Percentiles rank a stretch among this genome's conserved stretches.
phyloP scores from a whole-genome alignment of 2,888 invertebrate species.

The Amiota minor region DNA sequence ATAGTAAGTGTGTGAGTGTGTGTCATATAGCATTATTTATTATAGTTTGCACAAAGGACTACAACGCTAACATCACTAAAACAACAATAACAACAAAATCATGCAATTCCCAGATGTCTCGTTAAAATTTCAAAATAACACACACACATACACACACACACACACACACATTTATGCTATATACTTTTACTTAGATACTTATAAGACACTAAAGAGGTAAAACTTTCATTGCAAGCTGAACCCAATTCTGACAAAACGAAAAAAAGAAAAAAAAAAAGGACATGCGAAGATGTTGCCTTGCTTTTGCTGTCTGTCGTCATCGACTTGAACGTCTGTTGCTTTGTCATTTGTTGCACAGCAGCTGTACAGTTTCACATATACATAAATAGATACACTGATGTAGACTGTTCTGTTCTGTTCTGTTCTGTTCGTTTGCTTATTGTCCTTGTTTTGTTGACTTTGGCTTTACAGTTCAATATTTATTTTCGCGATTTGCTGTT shows the following conservation, averaged over 20 bases:
- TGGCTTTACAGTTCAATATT: slow-evolving; percentile 70
- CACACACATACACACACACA: slow-evolving; percentile 24
- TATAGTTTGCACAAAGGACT: slow-evolving; percentile 56
- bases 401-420: slow-evolving; percentile 22
- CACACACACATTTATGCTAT: not conserved
- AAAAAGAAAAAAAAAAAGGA: not conserved
- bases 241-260: too few species aligned
- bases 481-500: slow-evolving; percentile 68
- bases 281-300: slow-evolving; percentile 5
- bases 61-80: slow-evolving; percentile 49
- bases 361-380: slow-evolving; percentile 22
- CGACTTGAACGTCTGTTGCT: not conserved
- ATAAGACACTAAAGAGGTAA: too few species aligned
- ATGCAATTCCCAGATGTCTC: slow-evolving; percentile 62
- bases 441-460: slow-evolving; percentile 56
- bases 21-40: slow-evolving; percentile 60
- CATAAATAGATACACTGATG: not conserved
- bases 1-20: slow-evolving; percentile 47
- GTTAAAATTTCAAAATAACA: slow-evolving; percentile 59
- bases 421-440: slow-evolving; percentile 35
- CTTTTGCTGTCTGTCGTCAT: not conserved
- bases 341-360: slow-evolving; percentile 12
- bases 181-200: not conserved
- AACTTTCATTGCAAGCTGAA: too few species aligned
- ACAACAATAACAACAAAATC: slow-evolving; percentile 49